Evolutionary conservation across 2,113 vertebrate genomes (phyloP).

Genomic region (Salvelinus namaycush): DNA sequence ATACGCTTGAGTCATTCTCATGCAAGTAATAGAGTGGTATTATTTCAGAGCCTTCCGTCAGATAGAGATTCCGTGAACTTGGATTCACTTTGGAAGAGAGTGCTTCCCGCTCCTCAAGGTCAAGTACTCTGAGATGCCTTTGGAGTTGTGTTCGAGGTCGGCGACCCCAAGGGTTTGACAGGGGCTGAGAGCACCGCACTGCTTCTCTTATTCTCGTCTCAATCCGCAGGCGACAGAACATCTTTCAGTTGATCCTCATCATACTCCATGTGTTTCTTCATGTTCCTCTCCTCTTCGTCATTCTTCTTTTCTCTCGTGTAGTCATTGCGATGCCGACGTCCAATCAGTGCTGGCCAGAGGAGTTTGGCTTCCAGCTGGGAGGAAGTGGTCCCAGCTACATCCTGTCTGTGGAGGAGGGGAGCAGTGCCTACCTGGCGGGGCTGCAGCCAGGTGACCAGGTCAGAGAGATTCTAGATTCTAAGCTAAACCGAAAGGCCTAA

Average conservation of each 20-base stretch:
- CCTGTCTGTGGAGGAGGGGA: slow-evolving; percentile 89
- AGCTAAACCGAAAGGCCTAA: too few relatives aligned
- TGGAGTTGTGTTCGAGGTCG: slow-evolving; percentile 48
- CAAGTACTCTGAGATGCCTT: slow-evolving; percentile 18
- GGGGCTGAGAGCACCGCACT: slow-evolving; percentile 21
- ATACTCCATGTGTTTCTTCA: not conserved
- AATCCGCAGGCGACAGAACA: not conserved
- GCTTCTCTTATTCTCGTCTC: not conserved
- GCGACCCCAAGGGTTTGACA: slow-evolving; percentile 45
- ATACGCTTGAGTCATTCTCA: not conserved
- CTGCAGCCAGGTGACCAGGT: slow-evolving; percentile 83
- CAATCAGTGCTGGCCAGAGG: slow-evolving; percentile 94
- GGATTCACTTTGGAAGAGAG: not conserved
- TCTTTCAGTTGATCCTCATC: not conserved
- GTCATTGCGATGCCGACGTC: slow-evolving; percentile 84
- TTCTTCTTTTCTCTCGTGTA: slow-evolving; percentile 48
- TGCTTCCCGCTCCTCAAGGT: not conserved
- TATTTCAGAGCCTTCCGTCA: not conserved
- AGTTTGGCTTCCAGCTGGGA: slow-evolving; percentile 89
- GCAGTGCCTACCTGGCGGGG: slow-evolving; percentile 87
- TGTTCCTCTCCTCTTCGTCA: not conserved
- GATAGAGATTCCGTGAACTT: too few relatives aligned
- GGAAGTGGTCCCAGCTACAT: slow-evolving; percentile 91
- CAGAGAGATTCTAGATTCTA: too few relatives aligned
- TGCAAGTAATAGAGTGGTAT: not conserved